Base-by-base conservation (phyloP, 2,888 invertebrate genomes). In the Caenorhabditis sp. region DNA sequence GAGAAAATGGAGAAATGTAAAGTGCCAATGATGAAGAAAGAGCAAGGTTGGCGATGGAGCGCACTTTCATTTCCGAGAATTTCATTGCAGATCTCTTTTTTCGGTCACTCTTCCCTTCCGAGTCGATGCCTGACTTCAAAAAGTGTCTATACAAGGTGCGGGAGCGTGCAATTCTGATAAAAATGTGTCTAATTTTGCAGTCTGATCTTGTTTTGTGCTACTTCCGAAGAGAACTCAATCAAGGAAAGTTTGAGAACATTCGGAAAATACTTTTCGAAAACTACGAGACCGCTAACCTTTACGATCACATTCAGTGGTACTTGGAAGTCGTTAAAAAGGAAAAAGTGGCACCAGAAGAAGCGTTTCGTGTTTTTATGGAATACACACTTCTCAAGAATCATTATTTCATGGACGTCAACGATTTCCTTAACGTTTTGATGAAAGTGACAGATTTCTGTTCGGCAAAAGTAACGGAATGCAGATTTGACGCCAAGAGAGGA, bases 1-100 rank as follows among this genome's bases (percentile, higher is more conserved):
- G 35, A 48, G 11, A 35, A 48, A 9, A 22, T 46, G 13, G 71
- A 48, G n/a, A 30, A 30, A 13, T 62, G 62, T 26, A 62, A 50
- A 15, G 30, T 62, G 20, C 48, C 39, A 11, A 41, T 39, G 48
- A 15, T 71, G 11, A 15, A 22, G 32, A 32, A 32, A 1, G 71
- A 71, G n/a, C 62, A 61, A 46, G 46, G 68, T 68, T 45, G 5
- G 52, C 15, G 7, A 13, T 15, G 6, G 7, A 59, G 20, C 15
- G 24, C n/a, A n/a, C n/a, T n/a, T n/a, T n/a, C n/a, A n/a, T n/a
- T n/a, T n/a, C n/a, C n/a, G n/a, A n/a, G n/a, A 24, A 32, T 11
- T 24, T 15, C 2, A n/a, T 70, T 70, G 13, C 59, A 70, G 70
- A 56, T 8, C 26, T 62, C 6, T 71, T 71, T 20, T 17, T 22